Evolutionary conservation across 2,888 invertebrate species (phyloP), one percentile per base, ranked within the genome.

Genomic region (Xylota segnis): DNA sequence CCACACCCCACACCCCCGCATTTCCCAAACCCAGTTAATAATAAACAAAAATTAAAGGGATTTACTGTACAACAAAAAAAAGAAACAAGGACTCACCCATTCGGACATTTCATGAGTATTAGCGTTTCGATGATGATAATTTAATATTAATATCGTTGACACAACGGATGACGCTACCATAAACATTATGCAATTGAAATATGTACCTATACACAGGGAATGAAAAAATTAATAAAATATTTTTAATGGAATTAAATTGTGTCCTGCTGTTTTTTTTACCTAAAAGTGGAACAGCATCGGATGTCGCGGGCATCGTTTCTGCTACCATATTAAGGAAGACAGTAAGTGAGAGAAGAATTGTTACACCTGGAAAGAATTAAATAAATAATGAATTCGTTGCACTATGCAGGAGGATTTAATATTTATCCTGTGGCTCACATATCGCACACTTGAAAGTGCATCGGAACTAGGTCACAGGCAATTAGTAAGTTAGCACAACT

Each of bases 131-230:
- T 99, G 98, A 94, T 99, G 99, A 94, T 98, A 98, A 94, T 99
- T 99, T 91, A 99, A 95, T 93, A 99, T 98, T 91, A 98, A 96
- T 92, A 99, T 98, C 88, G 98, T 99, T 93, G 98, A 98, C 91
- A 98, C 98, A 92, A 99, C 98, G 89, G 98, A 98, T 91, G 98
- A 97, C 90, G 98, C 98, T 93, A 98, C 98, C 98, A 99, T 98
- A 94, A 99, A 98, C 99, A 99, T 99, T 94, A 98, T 98, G 94
- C 98, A 98, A 94, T 98, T 98, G 95, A 99, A 99, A 94, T 98
- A 98, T 90, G 98, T 98, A 93, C 97, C 97, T 96, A 91, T 93
- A 61, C 91, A 91, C 88, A 14, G 14, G 43, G 4, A 43, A 14
- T 9, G 61, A 14, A 47, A 47, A 58, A 76, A 47, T 47, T 34